A percentile compares a stretch with the other conserved stretches of the same genome.
phyloP scores from a whole-genome alignment of 2,797 vertebrate species.

The Chloroceryle inda region DNA sequence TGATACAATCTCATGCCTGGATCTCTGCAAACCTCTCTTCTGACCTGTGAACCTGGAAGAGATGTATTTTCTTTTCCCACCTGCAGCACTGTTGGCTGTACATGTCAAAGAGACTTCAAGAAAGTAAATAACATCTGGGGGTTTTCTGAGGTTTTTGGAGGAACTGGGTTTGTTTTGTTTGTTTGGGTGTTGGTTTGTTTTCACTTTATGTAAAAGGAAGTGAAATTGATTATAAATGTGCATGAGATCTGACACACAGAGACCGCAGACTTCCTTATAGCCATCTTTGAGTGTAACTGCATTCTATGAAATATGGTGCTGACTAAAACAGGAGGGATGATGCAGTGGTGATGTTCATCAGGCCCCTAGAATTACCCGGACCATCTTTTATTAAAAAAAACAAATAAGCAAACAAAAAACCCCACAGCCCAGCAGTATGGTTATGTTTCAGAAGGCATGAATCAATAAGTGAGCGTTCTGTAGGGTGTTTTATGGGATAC shows the following conservation, averaged over 20 bases:
- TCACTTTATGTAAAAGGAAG: not conserved
- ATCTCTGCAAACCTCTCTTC: not conserved
- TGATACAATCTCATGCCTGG: not conserved
- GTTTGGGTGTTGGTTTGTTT: not conserved
- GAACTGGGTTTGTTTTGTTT: not conserved
- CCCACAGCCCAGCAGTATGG: not conserved
- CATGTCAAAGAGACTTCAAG: not conserved
- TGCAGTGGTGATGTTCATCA: not conserved
- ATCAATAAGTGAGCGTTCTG: not conserved
- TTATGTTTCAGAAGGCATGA: not conserved
- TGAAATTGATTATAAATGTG: not conserved
- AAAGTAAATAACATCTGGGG: not conserved
- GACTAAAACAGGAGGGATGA: not conserved
- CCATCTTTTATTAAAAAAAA: not conserved
- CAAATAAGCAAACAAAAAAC: not conserved
- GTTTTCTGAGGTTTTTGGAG: not conserved
- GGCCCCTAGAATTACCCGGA: not conserved
- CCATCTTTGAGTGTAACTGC: rapidly evolving
- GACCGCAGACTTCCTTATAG: not conserved
- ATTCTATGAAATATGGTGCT: not conserved
- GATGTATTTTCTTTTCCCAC: not conserved
- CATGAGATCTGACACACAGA: not conserved
- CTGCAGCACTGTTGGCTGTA: not conserved
- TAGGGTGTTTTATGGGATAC: not conserved
- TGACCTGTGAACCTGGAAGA: not conserved